Evolutionary conservation across 92 coral and sea anemone genomes (phyloP), one percentile per base, ranked within the genome.

Genomic region (Zoanthus solanderi): DNA sequence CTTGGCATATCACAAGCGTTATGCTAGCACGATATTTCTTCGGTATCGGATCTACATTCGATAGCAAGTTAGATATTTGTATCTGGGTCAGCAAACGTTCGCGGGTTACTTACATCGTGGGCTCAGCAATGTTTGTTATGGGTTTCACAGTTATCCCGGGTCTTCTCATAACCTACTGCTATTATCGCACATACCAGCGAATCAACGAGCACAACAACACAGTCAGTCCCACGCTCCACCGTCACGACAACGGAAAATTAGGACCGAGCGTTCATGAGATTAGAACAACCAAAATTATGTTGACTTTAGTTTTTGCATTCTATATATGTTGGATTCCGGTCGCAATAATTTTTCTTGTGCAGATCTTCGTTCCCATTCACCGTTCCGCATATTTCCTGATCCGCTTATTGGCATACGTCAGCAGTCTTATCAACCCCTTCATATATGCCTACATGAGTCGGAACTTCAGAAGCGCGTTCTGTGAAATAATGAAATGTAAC

Each of bases 401-500:
- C 85, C 74, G 85, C 12, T 68, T 81, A 5, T n/a, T 81, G 61
- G 85, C 85, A 6, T 81, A 81, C 32, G 60, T 81, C 8, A 81
- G 85, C n/a, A 81, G 85, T 44, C 71, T 81, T 1, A 75, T 81
- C 4, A 81, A 81, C 61, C 85, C 85, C 44, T 63, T 81, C 75
- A 81, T 81, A 14, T 81, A 81, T 47, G 85, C 85, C 16, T 81
- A 81, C 75, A 66, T 81, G 85, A 81, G 85, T 63, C 85, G 85
- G 2, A 60, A 81, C 42, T 81, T 81, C 66, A 81, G 85, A 44
- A 81, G 7, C 2, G 85, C 85, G 45, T 81, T 81, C 67, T 71
- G 45, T 23, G 66, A 11, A 29, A 30, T 81, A 1, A n/a, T 81
- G 5, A 18, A 61, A 10, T 66, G 60, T 31, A 29, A 67, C 5